Percentiles rank a stretch among this genome's conserved stretches.
These are phyloP conservation scores for Beaufortia kweichowensis DNA, from an alignment of 2,113 vertebrate genomes.

Conservation along the genomic window DNA sequence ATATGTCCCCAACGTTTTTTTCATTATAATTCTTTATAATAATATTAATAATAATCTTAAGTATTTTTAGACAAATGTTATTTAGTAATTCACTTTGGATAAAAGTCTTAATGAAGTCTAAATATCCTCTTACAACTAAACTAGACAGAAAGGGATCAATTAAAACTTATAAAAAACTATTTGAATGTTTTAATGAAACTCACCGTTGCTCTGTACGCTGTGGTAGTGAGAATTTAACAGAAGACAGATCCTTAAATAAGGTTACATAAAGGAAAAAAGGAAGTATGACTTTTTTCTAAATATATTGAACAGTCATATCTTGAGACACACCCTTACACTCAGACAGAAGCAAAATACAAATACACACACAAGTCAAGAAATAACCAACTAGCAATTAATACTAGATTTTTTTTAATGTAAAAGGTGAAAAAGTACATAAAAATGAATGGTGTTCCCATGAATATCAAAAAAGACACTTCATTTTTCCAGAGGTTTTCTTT, in stretches of 20 bases:
- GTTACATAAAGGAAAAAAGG: background rate
- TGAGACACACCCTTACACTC: background rate
- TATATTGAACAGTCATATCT: background rate
- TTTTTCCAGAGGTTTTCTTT: constrained; percentile 33
- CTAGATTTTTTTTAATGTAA: background rate
- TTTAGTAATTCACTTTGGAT: too few species aligned
- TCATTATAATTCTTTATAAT: too few species aligned
- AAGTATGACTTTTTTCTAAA: constrained; percentile 10
- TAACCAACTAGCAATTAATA: too few species aligned
- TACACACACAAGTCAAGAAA: background rate
- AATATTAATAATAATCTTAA: too few species aligned
- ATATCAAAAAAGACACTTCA: constrained; percentile 20
- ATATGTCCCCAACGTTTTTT: too few species aligned
- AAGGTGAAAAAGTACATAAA: background rate
- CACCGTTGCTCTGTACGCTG: background rate
- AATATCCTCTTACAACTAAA: too few species aligned
- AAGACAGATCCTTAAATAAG: background rate
- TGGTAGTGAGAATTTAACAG: background rate
- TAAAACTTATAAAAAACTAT: too few species aligned
- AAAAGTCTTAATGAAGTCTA: too few species aligned
- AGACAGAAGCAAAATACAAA: background rate
- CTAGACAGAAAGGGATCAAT: too few species aligned
- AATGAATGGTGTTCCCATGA: background rate
- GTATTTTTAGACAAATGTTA: too few species aligned
- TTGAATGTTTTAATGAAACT: too few species aligned